phyloP scores from a whole-genome alignment of 2,113 vertebrate species.

The Chamaea fasciata region DNA sequence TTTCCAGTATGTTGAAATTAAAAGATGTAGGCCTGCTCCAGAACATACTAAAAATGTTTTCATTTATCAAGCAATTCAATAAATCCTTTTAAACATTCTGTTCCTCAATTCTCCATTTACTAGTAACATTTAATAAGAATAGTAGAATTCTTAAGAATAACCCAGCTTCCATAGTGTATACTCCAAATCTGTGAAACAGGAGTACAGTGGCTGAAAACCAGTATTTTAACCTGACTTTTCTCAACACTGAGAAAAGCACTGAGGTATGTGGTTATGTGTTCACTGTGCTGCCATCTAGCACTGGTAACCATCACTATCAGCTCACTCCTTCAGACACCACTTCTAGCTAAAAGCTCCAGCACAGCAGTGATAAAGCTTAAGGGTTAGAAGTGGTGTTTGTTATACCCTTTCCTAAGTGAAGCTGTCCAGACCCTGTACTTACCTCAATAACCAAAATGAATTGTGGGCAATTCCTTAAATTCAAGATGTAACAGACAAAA shows the following conservation, averaged over 20 bases:
- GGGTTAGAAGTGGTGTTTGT: not conserved
- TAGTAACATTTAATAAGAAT: not conserved
- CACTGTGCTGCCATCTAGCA: not conserved
- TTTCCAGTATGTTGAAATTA: not conserved
- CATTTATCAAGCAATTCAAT: not conserved
- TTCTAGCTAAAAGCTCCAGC: not conserved
- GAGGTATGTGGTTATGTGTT: accelerated
- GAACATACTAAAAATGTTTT: not conserved
- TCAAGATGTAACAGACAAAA: not conserved
- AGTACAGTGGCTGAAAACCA: not conserved
- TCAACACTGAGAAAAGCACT: not conserved
- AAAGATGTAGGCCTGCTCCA: not conserved
- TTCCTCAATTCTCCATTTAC: not conserved
- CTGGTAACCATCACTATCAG: not conserved
- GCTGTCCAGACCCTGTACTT: not conserved
- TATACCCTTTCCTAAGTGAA: not conserved
- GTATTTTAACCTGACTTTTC: not conserved
- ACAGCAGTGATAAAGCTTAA: not conserved
- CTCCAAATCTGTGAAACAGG: not conserved
- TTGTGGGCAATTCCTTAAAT: not conserved
- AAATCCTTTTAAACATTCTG: not conserved
- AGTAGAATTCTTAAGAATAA: not conserved
- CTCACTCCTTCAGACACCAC: not conserved
- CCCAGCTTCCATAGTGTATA: not conserved
- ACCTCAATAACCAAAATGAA: not conserved